Base-by-base conservation (phyloP, 2,113 vertebrate genomes). In the Odobenus rosmarus region DNA sequence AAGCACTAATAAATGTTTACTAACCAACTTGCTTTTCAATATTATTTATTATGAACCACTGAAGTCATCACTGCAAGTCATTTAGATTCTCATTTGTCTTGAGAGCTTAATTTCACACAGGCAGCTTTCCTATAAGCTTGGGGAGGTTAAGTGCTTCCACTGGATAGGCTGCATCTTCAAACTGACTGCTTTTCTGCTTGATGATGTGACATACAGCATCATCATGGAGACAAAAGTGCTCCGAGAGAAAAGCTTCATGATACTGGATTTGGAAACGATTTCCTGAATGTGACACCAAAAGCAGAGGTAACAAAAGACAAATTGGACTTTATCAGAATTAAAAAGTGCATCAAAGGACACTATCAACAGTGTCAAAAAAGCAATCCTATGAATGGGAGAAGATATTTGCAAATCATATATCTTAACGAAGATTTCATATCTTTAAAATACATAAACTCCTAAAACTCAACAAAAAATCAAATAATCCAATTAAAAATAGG, bases 261-360 rank as follows among this genome's bases (percentile, higher is more conserved):
- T 61, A 64, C 0, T 77, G 53, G 26, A 93, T 57, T n/a, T 90
- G 76, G 33, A n/a, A 49, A 85, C 31, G 53, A 79, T 61, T 69
- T 94, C 92, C 71, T 76, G 26, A 88, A 93, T 36, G 62, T 67
- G 31, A 67, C 62, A 91, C 33, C 57, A 87, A 96, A 82, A 67
- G n/a, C 61, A 67, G 12, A 90, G 42, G 3, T 49, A 93, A 90
- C 10, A 84, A 67, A 79, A 8, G 33, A 69, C 4, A 88, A 84
- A 67, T 1, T 80, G 1, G 62, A 76, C 80, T 94, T 86, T 15
- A 89, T 81, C 57, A 89, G 83, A 93, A 83, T 77, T 53, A 13
- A 97, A 84, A 88, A 55, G 21, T 69, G 5, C 3, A 62, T 90
- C n/a, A 94, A 69, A 92, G 28, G 72, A 88, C 5, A 81, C 39